Conservation (phyloP, 2,888 invertebrate species). For the Cosmopolites sordidus region DNA sequence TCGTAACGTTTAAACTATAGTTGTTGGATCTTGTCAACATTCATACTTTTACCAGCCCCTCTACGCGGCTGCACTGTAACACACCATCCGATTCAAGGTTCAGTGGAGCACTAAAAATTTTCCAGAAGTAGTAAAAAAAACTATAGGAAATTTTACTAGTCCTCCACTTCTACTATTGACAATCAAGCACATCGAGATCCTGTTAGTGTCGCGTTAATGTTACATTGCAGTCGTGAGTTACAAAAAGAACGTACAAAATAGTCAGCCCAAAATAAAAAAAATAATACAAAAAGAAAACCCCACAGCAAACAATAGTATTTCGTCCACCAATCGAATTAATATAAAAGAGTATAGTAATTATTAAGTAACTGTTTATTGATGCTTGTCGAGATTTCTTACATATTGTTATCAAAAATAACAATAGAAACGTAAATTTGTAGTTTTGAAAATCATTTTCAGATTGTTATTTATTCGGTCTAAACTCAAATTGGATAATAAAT, state of each 20-base stretch:
- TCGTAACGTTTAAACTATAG: background rate
- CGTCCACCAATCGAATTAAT: conserved; percentile 35
- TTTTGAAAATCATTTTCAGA: too few relatives aligned
- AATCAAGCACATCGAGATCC: conserved; percentile 49
- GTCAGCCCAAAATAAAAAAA: conserved; percentile 48
- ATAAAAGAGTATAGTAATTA: background rate
- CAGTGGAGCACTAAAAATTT: conserved; percentile 19
- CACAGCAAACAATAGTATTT: conserved; percentile 48
- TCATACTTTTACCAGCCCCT: conserved; percentile 43
- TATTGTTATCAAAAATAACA: too few relatives aligned
- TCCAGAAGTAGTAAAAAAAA: too few relatives aligned
- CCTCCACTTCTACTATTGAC: conserved; percentile 26
- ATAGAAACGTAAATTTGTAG: too few relatives aligned
- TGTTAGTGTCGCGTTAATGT: conserved; percentile 51
- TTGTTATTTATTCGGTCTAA: too few relatives aligned
- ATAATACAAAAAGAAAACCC: conserved; percentile 47
- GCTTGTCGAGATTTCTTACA: too few relatives aligned
- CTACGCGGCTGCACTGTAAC: conserved; percentile 48
- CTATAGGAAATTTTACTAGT: background rate
- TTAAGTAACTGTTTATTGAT: background rate
- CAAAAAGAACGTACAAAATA: conserved; percentile 47
- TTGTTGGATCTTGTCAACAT: conserved; percentile 23
- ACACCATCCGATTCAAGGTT: conserved; percentile 40
- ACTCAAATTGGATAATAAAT: too few relatives aligned
- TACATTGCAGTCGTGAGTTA: conserved; percentile 51